Evolutionary conservation across 1,140 invertebrate species (phyloP), one percentile per base, ranked within the genome.

Genomic region (Drosophila nigrodunni): DNA sequence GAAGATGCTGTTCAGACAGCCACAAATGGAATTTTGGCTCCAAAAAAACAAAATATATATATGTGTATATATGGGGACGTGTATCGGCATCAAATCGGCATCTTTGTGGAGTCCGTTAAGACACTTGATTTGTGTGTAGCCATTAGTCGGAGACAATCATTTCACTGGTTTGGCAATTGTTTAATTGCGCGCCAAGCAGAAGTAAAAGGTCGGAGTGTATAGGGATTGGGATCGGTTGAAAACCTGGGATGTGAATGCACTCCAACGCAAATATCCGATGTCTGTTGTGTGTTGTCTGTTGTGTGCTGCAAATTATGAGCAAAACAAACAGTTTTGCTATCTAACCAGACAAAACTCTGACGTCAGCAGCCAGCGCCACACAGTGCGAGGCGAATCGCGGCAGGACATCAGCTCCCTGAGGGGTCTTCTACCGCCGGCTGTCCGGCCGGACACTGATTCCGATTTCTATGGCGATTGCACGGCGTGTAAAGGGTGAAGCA

Each of bases 401-500:
- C 85, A 88, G 85, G 85, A 89, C 76, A 85, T 65, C 67, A 69
- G 67, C 80, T 78, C 80, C 68, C 85, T 70, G 74, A 78, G 86
- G 85, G 55, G 25, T 30, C 25, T 30, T 34, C 62, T 55, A 39
- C 52, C 30, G 64, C 39, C 78, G 58, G 62, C 57, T 72, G 37
- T 43, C 65, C 30, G 62, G 47, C 65, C 30, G 64, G 71, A 64
- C 65, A 59, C 80, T 73, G 85, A 89, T 85, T 88, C 74, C 54
- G 47, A 76, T 82, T 68, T 58, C 76, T 52, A 65, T 77, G 55
- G 68, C 69, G 35, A 71, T 62, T 61, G 79, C 78, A 78, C 66
- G 67, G 71, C 46, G 66, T 83, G 81, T 68, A 80, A 89, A 89
- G 86, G 85, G 85, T 90, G 75, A 89, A 78, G 62, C 82, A 57